These are phyloP conservation scores for Progne subis DNA, from an alignment of 2,113 vertebrate species.

Conservation along the genomic window DNA sequence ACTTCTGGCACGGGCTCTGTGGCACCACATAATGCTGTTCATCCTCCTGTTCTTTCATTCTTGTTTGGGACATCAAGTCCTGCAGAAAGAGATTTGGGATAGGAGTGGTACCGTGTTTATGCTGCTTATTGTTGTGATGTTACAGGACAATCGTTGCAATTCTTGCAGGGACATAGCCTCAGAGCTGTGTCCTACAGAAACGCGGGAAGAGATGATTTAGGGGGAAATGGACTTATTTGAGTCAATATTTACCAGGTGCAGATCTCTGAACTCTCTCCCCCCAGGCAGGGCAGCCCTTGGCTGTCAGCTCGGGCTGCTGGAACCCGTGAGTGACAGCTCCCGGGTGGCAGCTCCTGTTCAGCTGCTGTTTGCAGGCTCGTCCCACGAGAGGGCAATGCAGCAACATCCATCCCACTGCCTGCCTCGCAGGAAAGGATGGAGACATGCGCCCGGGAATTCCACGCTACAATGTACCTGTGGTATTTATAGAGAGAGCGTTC, in stretches of 20 bases:
- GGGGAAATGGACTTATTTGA: fast-evolving
- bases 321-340: fast-evolving
- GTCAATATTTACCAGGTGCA: fast-evolving
- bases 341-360: neutral
- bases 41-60: neutral
- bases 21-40: neutral
- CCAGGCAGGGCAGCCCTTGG: neutral
- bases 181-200: neutral
- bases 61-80: neutral
- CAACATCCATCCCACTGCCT: neutral
- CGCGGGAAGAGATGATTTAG: neutral
- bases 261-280: neutral
- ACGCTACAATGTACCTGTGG: fast-evolving
- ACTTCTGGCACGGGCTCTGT: fast-evolving
- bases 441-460: neutral
- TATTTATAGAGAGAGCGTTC: neutral
- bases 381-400: conserved; percentile 52
- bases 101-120: fast-evolving
- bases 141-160: neutral
- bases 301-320: neutral
- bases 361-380: neutral
- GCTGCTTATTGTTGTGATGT: neutral
- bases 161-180: neutral
- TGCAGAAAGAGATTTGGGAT: neutral
- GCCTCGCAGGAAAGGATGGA: fast-evolving